These are phyloP conservation scores for Eupithecia exiguata DNA, from an alignment of 2,888 invertebrate genomes.

Conservation along the genomic window DNA sequence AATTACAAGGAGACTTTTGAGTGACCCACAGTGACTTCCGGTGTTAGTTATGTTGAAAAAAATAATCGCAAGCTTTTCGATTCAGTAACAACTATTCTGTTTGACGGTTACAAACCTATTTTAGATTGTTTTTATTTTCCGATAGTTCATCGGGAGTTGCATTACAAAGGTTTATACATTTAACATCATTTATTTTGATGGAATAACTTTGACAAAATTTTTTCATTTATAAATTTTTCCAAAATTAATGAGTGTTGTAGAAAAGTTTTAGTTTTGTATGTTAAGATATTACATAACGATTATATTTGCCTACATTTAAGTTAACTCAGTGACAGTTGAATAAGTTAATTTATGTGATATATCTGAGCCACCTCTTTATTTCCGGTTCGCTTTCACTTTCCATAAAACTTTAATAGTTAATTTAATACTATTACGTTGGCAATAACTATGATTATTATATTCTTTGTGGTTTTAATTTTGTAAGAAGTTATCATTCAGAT, in stretches of 20 bases:
- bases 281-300: background rate
- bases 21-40: background rate
- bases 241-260: background rate
- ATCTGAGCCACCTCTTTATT: slow-evolving; percentile 21
- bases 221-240: slow-evolving; percentile 3
- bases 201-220: background rate
- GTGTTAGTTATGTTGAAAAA: background rate
- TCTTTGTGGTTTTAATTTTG: slow-evolving; percentile 10
- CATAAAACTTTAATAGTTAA: slow-evolving; percentile 15
- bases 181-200: background rate
- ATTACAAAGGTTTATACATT: background rate
- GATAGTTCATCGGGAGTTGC: background rate
- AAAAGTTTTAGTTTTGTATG: background rate
- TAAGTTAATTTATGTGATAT: slow-evolving; percentile 14
- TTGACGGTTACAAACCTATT: background rate
- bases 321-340: background rate
- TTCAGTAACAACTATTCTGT: background rate
- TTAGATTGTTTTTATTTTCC: background rate
- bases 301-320: slow-evolving; percentile 11
- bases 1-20: background rate
- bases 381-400: slow-evolving; percentile 36
- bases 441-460: slow-evolving; percentile 2
- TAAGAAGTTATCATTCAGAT: background rate
- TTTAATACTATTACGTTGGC: slow-evolving; percentile 15
- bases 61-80: too few species aligned